Evolutionary conservation across 1,140 invertebrate species (phyloP).

Genomic region (Sycophaga agraensis): DNA sequence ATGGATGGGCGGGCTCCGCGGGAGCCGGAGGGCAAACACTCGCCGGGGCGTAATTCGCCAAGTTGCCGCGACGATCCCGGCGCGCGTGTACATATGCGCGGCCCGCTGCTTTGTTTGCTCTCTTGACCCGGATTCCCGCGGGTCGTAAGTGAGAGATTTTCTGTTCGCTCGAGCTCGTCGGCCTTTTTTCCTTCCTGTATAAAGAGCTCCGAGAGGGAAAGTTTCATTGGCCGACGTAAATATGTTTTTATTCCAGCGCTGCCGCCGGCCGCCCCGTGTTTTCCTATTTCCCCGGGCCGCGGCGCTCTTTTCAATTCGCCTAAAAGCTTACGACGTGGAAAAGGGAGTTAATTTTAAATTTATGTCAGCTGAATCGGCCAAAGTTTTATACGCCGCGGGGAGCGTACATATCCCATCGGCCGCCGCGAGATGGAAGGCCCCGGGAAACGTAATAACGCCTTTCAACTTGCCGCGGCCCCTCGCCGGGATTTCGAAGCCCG

Average conservation of each 20-base stretch:
- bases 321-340: too few species aligned
- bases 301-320: too few species aligned
- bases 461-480: too few species aligned
- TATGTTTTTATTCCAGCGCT: slow-evolving; percentile 6
- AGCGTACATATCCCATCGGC: too few species aligned
- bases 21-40: slow-evolving; percentile 18
- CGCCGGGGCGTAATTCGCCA: slow-evolving; percentile 34
- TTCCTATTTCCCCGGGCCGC: too few species aligned
- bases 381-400: too few species aligned
- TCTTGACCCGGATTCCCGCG: slow-evolving; percentile 10
- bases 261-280: too few species aligned
- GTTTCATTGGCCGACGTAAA: slow-evolving; percentile 13
- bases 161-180: slow-evolving; percentile 1
- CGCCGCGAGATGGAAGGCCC: too few species aligned
- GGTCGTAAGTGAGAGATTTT: slow-evolving; percentile 6
- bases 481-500: too few species aligned
- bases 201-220: slow-evolving; percentile 16
- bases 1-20: background rate
- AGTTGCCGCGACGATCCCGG: slow-evolving; percentile 22
- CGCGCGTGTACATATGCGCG: background rate
- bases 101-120: slow-evolving; percentile 10
- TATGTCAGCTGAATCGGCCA: too few species aligned
- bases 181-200: background rate
- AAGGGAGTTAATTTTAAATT: too few species aligned
- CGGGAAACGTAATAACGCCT: too few species aligned